Conservation (phyloP, 2,888 invertebrate genomes). For the Tachystola acroxantha region DNA sequence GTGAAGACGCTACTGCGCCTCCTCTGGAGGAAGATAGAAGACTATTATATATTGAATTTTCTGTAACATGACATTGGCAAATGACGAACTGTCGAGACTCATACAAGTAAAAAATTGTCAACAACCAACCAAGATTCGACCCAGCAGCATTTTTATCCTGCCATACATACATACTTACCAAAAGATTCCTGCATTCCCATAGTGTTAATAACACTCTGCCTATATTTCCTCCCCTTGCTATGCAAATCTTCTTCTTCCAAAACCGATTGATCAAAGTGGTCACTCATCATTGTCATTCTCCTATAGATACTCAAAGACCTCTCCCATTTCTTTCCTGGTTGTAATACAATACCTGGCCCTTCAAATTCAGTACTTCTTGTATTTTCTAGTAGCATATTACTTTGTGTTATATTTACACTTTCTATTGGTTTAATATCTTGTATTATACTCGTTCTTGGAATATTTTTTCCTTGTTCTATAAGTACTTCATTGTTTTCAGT, state of each 20-base stretch:
- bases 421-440: background rate
- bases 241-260: constrained; percentile 56
- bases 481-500: too few relatives aligned
- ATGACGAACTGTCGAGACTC: too few relatives aligned
- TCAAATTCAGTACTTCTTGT: constrained; percentile 14
- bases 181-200: constrained; percentile 69
- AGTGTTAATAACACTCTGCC: constrained; percentile 70
- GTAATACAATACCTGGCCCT: constrained; percentile 60
- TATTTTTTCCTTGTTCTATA: too few relatives aligned
- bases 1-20: too few relatives aligned
- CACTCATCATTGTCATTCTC: constrained; percentile 61
- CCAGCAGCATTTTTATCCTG: too few relatives aligned
- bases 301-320: constrained; percentile 80
- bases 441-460: too few relatives aligned
- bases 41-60: too few relatives aligned
- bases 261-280: constrained; percentile 52
- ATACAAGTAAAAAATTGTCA: too few relatives aligned
- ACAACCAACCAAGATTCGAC: too few relatives aligned
- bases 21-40: too few relatives aligned
- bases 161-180: too few relatives aligned
- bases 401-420: constrained; percentile 17
- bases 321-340: constrained; percentile 84
- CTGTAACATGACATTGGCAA: too few relatives aligned
- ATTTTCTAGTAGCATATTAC: background rate
- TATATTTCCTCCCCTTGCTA: constrained; percentile 74